These are phyloP conservation scores for Eretmocerus hayati DNA, from an alignment of 2,888 invertebrate species.

Conservation along the genomic window DNA sequence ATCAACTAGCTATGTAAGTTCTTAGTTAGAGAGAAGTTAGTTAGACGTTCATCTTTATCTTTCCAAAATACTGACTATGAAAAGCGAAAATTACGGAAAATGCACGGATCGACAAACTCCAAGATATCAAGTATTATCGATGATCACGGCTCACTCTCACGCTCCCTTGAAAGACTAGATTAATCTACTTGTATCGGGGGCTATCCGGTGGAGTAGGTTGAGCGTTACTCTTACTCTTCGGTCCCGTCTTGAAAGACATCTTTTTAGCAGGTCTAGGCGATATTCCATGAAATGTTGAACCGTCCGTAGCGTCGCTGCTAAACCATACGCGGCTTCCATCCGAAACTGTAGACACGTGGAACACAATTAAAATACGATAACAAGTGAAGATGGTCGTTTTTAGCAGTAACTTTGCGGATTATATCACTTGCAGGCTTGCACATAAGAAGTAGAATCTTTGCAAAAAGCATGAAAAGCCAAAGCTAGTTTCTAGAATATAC, in stretches of 20 bases:
- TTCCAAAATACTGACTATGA: too few relatives aligned
- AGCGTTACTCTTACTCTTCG: constrained; percentile 40
- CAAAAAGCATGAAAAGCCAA: constrained; percentile 21
- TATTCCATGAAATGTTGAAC: constrained; percentile 47
- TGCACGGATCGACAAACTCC: too few relatives aligned
- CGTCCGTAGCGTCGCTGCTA: constrained; percentile 45
- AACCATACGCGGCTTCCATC: constrained; percentile 52
- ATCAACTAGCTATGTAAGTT: too few relatives aligned
- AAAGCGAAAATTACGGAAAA: too few relatives aligned
- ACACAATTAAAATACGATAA: neutral
- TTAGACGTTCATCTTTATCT: too few relatives aligned
- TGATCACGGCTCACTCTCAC: too few relatives aligned
- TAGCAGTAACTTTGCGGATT: constrained; percentile 18
- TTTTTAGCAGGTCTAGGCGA: constrained; percentile 68
- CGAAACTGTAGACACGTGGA: constrained; percentile 33
- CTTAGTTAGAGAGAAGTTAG: too few relatives aligned
- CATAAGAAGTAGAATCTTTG: constrained; percentile 1
- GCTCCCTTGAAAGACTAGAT: too few relatives aligned
- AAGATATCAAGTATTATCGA: too few relatives aligned
- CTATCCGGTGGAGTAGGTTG: constrained; percentile 45
- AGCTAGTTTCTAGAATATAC: constrained; percentile 24
- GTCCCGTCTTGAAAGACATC: constrained; percentile 58
- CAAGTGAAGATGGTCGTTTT: neutral
- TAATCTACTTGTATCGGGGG: constrained; percentile 45
- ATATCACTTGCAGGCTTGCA: constrained; percentile 12